Conservation (phyloP, 1,140 invertebrate species). For the Reticulitermes speratus region DNA sequence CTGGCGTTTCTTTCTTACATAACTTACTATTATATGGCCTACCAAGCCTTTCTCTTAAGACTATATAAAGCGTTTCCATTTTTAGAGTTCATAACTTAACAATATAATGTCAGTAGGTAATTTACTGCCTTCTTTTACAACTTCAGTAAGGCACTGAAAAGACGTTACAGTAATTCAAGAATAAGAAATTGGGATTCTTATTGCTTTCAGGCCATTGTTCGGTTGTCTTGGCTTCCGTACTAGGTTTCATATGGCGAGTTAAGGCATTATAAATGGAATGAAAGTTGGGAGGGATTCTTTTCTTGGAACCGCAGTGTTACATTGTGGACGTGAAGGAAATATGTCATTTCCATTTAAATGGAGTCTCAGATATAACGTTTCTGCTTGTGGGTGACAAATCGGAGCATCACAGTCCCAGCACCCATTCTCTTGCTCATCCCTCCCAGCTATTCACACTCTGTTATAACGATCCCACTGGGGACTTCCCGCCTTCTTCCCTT, state of each 20-base stretch:
- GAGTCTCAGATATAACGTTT: slow-evolving; percentile 7
- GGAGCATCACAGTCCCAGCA: not conserved
- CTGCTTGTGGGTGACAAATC: not conserved
- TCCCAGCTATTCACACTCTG: not conserved
- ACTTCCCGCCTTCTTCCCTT: not conserved
- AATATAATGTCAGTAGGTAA: too few species aligned
- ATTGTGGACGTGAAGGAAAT: not conserved
- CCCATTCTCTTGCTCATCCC: not conserved
- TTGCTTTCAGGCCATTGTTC: not conserved
- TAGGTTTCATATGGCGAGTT: slow-evolving; percentile 2
- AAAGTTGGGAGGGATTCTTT: not conserved
- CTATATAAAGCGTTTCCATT: too few species aligned
- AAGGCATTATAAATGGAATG: not conserved
- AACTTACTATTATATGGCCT: too few species aligned
- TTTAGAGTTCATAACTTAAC: too few species aligned
- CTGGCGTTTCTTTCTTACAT: too few species aligned
- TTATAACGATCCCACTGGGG: not conserved
- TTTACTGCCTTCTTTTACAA: too few species aligned
- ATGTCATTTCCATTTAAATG: slow-evolving; percentile 16
- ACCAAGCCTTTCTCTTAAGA: too few species aligned
- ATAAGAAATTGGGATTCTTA: not conserved
- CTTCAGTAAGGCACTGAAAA: too few species aligned
- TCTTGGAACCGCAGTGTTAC: not conserved
- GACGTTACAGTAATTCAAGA: too few species aligned
- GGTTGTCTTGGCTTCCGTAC: not conserved